phyloP scores from a whole-genome alignment of 92 coral and sea anemone genomes.

The Diadumene lineata region DNA sequence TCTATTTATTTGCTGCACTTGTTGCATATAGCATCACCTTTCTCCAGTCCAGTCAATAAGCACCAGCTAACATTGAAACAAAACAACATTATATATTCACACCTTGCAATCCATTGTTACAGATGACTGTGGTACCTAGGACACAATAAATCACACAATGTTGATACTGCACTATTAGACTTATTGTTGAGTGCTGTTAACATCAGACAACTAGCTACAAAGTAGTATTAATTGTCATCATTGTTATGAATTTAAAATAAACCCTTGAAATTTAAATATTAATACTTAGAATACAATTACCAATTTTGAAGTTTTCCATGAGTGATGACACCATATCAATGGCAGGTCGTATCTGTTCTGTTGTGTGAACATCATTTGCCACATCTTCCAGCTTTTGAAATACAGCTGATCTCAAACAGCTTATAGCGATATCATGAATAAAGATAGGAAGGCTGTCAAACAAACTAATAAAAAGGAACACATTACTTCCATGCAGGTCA shows the following conservation, averaged over 20 bases:
- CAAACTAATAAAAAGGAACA: slow-evolving; percentile 32
- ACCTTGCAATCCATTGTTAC: slow-evolving; percentile 35
- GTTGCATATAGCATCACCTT: too few relatives aligned
- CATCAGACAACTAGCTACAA: too few relatives aligned
- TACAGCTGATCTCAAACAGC: slow-evolving; percentile 20
- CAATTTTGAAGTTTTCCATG: slow-evolving; percentile 70
- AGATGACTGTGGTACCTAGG: slow-evolving; percentile 43
- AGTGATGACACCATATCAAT: slow-evolving; percentile 63
- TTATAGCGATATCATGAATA: not conserved
- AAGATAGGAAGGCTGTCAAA: slow-evolving; percentile 40
- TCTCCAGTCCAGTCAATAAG: too few relatives aligned
- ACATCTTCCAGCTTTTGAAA: slow-evolving; percentile 3
- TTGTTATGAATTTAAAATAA: too few relatives aligned
- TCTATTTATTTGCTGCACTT: too few relatives aligned
- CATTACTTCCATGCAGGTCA: too few relatives aligned
- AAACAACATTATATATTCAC: not conserved
- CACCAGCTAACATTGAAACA: too few relatives aligned
- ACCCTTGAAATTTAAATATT: too few relatives aligned
- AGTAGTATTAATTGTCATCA: too few relatives aligned
- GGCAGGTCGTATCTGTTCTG: slow-evolving; percentile 29
- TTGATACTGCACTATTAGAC: too few relatives aligned
- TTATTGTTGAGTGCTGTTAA: too few relatives aligned
- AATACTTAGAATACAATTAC: slow-evolving; percentile 44
- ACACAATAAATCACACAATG: not conserved
- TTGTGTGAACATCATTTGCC: not conserved